phyloP scores from a whole-genome alignment of 2,113 vertebrate species.

The Lagopus muta region DNA sequence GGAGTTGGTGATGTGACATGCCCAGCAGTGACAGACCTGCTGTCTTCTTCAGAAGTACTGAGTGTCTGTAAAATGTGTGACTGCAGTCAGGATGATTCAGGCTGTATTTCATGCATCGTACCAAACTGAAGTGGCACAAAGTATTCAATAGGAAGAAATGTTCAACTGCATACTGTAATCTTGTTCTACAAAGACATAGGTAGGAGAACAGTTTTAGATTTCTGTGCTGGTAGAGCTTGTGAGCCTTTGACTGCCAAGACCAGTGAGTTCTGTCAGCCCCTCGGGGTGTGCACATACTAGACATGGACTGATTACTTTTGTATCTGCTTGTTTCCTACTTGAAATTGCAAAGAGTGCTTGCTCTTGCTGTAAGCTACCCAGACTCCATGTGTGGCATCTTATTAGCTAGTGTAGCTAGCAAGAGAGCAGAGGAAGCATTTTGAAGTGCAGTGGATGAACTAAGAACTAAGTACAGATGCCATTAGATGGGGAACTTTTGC shows the following conservation, averaged over 20 bases:
- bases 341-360: not conserved
- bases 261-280: not conserved
- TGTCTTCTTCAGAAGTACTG: not conserved
- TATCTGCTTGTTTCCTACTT: not conserved
- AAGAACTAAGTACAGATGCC: not conserved
- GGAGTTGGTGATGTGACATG: not conserved
- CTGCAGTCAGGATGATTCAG: not conserved
- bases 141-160: not conserved
- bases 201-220: not conserved
- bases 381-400: not conserved
- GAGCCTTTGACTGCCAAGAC: not conserved
- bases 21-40: not conserved
- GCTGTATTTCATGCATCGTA: not conserved
- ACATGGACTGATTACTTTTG: not conserved
- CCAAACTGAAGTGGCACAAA: not conserved
- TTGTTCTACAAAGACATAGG: accelerated
- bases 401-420: not conserved
- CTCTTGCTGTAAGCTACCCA: not conserved
- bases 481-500: not conserved
- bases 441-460: not conserved
- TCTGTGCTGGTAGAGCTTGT: not conserved
- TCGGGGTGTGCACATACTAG: not conserved
- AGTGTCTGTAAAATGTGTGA: not conserved
- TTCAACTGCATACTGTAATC: not conserved
- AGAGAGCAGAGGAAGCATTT: not conserved